Evolutionary conservation across 2,113 vertebrate species (phyloP), one percentile per base, ranked within the genome.

Genomic region (Gallinago undulata): DNA sequence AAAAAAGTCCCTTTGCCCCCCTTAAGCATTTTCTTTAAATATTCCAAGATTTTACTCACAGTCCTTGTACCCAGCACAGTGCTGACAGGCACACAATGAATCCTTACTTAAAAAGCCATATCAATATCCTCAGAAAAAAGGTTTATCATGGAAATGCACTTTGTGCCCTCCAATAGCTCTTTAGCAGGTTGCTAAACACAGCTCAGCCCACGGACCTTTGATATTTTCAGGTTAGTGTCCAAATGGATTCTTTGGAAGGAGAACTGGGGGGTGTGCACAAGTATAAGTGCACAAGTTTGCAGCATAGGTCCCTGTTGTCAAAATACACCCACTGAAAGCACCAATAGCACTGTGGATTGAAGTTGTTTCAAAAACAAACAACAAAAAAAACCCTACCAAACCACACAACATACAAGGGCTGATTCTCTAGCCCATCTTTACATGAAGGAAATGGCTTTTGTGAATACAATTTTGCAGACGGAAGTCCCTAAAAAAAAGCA

Each of bases 11-110:
- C 37, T 15, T 69, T n/a, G 0, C 25, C 55, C 91, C 89, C 39
- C n/a, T 72, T 28, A 74, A 78, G 13, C 17, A 35, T n/a, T 80
- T 76, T 37, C 14, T 79, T 86, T 70, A 88, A 62, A 39, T 69
- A 91, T 80, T 60, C 68, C 72, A 63, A 68, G 60, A n/a, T 41
- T n/a, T 86, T 97, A 96, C 96, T 97, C 93, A 97, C 95, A 95
- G 94, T 88, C 70, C 69, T 77, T 53, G 60, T 50, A 63, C 75
- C 37, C 93, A 88, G 89, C 78, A 91, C 35, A 56, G 82, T 41
- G 72, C 82, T 95, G 87, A 76, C 93, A 86, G 53, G 56, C 64
- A 37, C 21, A 31, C 35, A 75, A 3, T 27, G 60, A 79, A 45
- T 33, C 64, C 48, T 53, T 76, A 66, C 43, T 76, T 89, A 33